Conservation (phyloP, 1,140 invertebrate species). For the Tetramorium parvispinum region DNA sequence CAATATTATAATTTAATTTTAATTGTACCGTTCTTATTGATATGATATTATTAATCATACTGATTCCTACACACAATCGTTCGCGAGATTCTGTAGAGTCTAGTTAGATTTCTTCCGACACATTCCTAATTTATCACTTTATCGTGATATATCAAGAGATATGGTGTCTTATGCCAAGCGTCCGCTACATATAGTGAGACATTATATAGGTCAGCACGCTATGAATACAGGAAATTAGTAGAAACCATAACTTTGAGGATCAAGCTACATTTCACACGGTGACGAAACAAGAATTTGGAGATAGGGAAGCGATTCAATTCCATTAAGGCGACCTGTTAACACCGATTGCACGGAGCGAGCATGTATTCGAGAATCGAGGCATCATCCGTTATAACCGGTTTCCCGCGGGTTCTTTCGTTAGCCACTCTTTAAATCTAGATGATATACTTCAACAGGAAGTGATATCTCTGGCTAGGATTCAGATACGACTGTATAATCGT, state of each 20-base stretch:
- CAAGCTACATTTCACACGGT: not conserved
- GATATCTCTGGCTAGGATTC: not conserved
- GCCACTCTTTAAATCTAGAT: not conserved
- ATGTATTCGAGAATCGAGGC: not conserved
- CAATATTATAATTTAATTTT: not conserved
- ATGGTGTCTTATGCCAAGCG: too few species aligned
- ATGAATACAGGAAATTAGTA: not conserved
- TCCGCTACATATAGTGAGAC: too few species aligned
- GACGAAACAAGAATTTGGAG: conserved; percentile 25
- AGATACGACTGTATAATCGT: too few species aligned
- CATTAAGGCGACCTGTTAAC: conserved; percentile 10
- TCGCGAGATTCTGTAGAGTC: not conserved
- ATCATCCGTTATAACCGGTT: conserved; percentile 62
- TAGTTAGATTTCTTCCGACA: not conserved
- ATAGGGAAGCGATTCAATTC: not conserved
- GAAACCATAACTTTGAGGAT: not conserved
- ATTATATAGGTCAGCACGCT: not conserved
- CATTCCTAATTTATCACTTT: not conserved
- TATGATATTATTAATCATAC: not conserved
- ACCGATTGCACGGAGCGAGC: not conserved
- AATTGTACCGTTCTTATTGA: not conserved
- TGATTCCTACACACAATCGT: not conserved
- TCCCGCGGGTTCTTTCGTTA: conserved; percentile 11
- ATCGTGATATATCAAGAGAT: too few species aligned
- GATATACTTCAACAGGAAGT: not conserved